Evolutionary conservation across 2,888 invertebrate species (phyloP).

Genomic region (Apotomis betuletana): DNA sequence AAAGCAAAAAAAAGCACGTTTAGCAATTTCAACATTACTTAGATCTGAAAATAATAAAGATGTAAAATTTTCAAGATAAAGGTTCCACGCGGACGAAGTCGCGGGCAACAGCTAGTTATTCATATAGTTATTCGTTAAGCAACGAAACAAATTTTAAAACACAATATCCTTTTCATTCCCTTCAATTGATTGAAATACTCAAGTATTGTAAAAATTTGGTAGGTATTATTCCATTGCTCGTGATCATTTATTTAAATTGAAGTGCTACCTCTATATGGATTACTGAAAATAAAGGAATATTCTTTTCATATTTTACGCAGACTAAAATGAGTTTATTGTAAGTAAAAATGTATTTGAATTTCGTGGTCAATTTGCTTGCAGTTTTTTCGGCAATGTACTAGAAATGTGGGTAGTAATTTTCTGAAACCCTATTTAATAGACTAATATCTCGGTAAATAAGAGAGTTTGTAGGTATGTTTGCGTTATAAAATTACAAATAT

Average conservation of each 20-base stretch:
- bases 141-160: background rate
- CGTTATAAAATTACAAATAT: too few species aligned
- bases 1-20: too few species aligned
- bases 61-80: too few species aligned
- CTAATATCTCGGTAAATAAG: too few species aligned
- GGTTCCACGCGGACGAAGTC: too few species aligned
- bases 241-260: constrained; percentile 13
- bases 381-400: background rate
- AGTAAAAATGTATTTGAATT: background rate
- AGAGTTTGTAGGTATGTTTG: too few species aligned
- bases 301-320: background rate
- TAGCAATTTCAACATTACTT: too few species aligned
- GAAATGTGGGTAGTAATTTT: too few species aligned
- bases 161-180: background rate
- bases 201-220: background rate
- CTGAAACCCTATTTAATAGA: too few species aligned
- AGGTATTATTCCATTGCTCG: background rate
- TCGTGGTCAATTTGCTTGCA: background rate
- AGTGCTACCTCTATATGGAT: background rate
- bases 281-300: background rate
- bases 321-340: background rate
- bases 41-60: too few species aligned
- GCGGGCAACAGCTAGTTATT: too few species aligned
- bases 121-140: too few species aligned
- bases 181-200: background rate